A percentile compares a stretch with the other conserved stretches of the same genome.
Evolutionary conservation across 2,113 vertebrate species (phyloP).

Genomic region (Corvus cornix): DNA sequence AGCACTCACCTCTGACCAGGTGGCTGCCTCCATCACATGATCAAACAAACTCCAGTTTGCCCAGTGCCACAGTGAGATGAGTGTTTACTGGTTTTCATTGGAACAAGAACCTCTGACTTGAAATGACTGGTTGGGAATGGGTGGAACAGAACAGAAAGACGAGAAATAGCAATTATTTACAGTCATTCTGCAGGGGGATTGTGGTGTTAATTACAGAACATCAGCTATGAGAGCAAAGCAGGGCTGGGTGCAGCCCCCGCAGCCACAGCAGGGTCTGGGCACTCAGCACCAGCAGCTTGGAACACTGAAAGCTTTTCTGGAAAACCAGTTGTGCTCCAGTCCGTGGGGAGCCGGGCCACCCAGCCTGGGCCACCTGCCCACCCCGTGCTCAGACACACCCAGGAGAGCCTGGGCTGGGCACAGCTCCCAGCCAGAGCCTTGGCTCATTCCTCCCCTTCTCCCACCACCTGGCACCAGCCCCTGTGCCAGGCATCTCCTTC

Average conservation of each 20-base stretch:
- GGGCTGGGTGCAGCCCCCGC: not conserved
- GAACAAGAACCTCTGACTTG: slow-evolving; percentile 74
- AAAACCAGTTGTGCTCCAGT: rapidly evolving
- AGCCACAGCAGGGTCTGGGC: not conserved
- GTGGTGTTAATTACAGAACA: not conserved
- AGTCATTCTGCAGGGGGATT: not conserved
- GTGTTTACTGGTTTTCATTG: slow-evolving; percentile 73
- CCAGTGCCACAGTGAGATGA: slow-evolving; percentile 72
- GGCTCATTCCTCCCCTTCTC: not conserved
- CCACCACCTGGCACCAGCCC: not conserved
- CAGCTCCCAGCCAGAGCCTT: not conserved
- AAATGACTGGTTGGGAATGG: slow-evolving; percentile 71
- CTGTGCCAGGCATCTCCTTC: not conserved
- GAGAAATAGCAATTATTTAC: not conserved
- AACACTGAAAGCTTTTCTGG: not conserved
- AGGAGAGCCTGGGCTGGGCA: not conserved
- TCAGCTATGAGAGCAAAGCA: not conserved
- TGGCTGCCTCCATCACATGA: slow-evolving; percentile 81
- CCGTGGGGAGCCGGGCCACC: rapidly evolving
- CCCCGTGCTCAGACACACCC: rapidly evolving
- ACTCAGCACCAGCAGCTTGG: not conserved
- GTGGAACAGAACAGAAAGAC: not conserved
- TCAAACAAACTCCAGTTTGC: slow-evolving; percentile 87
- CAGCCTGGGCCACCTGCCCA: not conserved
- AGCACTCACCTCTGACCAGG: slow-evolving; percentile 60